phyloP scores from a whole-genome alignment of 1,140 invertebrate genomes.

The Brachionus paranguensis region DNA sequence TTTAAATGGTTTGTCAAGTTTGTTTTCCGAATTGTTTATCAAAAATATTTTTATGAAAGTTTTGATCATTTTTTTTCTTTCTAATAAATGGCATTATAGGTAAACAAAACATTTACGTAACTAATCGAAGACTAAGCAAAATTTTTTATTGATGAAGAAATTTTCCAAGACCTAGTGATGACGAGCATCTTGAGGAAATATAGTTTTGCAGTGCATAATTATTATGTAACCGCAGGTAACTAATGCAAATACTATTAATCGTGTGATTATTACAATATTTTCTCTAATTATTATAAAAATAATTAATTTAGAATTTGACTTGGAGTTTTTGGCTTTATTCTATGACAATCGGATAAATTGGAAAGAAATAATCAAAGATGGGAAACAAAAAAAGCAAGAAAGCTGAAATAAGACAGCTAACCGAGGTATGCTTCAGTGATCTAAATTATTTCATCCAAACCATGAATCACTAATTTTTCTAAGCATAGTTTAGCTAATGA shows the following conservation, averaged over 20 bases:
- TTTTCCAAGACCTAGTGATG: not conserved
- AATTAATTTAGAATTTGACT: not conserved
- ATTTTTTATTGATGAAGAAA: not conserved
- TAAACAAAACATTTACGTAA: not conserved
- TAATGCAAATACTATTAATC: not conserved
- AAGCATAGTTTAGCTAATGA: not conserved
- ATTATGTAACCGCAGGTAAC: not conserved
- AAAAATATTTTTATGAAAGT: not conserved
- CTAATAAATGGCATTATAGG: not conserved
- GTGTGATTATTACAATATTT: not conserved
- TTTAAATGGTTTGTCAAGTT: not conserved
- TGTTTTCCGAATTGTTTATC: not conserved
- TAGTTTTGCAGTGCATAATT: not conserved
- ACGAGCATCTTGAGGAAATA: not conserved
- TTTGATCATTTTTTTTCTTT: not conserved
- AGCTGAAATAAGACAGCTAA: not conserved
- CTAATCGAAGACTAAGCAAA: not conserved
- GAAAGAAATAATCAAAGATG: not conserved
- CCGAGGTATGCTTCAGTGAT: not conserved
- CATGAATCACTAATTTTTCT: not conserved
- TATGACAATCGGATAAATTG: not conserved
- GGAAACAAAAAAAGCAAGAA: conserved; percentile 27
- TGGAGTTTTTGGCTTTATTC: not conserved
- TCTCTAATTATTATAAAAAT: not conserved
- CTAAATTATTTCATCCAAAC: not conserved